Base-by-base conservation (phyloP, 2,113 vertebrate genomes). In the Motacilla tschutschensis region DNA sequence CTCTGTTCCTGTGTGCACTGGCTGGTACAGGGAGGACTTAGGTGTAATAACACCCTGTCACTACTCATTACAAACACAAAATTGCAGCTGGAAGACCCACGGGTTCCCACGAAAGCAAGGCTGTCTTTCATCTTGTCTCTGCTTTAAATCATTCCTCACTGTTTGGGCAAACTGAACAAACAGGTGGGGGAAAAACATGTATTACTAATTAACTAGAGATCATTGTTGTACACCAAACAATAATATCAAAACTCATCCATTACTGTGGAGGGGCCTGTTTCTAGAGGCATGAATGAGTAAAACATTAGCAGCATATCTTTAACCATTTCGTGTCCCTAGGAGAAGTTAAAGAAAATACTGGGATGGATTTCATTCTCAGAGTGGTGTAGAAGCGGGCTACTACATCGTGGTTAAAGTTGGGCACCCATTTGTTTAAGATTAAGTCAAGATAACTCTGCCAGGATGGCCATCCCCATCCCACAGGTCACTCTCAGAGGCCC, bases 201-300 rank as follows among this genome's bases (percentile, higher is more conserved):
- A 89, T 87, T 91, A 89, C 62, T 87, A 78, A 91, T 91, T 93
- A 93, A 85, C 85, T 38, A 83, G 46, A 67, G 58, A 21, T 58
- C 57, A 77, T 80, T 74, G 76, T 64, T 89, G 35, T 66, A 40
- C 69, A 51, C 20, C 53, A 54, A 91, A 71, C 35, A 78, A 26
- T 50, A 75, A 66, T 79, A 83, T 85, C 79, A 78, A 69, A 85
- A 46, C 62, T 89, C 79, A 73, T 81, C 55, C 38, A 44, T 84
- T 87, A 63, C 25, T 19, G 5, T 24, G 43, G 43, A 79, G 33
- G 35, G 33, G 41, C 22, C 43, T 70, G 24, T 81, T 93, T 83
- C 46, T 26, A 60, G 21, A 72, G 24, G 14, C 36, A 84, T 31
- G 1, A 5, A 6, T 29, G 21, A 51, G 55, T 62, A 46, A 89